Evolutionary conservation across 2,888 invertebrate species (phyloP).

Genomic region (Geotrupes spiniger): DNA sequence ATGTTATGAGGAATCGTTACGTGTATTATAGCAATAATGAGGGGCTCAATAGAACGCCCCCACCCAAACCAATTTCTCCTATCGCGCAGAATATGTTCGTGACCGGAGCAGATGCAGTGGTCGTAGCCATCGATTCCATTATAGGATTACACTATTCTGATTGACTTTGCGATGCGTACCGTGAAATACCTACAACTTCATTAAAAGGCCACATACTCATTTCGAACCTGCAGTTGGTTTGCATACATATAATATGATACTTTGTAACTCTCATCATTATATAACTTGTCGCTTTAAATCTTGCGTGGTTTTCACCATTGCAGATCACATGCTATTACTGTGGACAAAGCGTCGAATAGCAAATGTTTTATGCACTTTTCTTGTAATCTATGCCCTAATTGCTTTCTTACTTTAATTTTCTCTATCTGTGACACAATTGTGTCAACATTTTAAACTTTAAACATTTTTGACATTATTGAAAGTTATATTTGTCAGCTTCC

Average conservation of each 20-base stretch:
- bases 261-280: background rate
- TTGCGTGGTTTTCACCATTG: too few species aligned
- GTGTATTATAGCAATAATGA: slow-evolving; percentile 1
- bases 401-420: too few species aligned
- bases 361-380: too few species aligned
- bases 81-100: background rate
- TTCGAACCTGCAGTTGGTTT: background rate
- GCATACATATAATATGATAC: too few species aligned
- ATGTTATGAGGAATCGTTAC: slow-evolving; percentile 1
- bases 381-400: too few species aligned
- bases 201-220: background rate
- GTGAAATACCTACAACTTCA: slow-evolving; percentile 4
- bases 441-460: too few species aligned
- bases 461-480: too few species aligned
- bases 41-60: slow-evolving; percentile 1
- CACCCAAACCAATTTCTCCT: background rate
- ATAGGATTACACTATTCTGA: slow-evolving; percentile 5
- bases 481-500: too few species aligned
- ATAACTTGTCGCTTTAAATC: too few species aligned
- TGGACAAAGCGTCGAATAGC: too few species aligned
- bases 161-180: slow-evolving; percentile 7
- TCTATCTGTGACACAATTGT: too few species aligned
- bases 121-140: background rate
- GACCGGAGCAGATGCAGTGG: background rate
- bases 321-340: too few species aligned